phyloP scores from a whole-genome alignment of 2,113 vertebrate species.

The Stegastes partitus region DNA sequence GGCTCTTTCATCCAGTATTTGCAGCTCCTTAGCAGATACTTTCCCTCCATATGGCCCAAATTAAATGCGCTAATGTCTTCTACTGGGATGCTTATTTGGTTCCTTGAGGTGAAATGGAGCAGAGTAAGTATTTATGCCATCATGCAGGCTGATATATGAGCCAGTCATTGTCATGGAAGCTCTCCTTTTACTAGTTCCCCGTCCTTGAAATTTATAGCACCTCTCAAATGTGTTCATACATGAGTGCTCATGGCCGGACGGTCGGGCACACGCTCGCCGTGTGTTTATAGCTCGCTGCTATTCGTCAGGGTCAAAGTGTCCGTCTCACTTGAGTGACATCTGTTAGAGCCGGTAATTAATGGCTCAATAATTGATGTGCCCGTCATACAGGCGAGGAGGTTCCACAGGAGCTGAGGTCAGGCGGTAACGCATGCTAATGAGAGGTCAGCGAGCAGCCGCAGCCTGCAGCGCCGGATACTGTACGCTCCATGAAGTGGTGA shows the following conservation, averaged over 20 bases:
- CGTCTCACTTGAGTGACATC: constrained; percentile 73
- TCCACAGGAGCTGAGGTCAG: constrained; percentile 28
- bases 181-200: constrained; percentile 55
- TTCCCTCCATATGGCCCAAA: constrained; percentile 43
- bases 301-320: constrained; percentile 68
- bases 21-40: constrained; percentile 30
- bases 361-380: constrained; percentile 69
- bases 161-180: constrained; percentile 47
- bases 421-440: constrained; percentile 32
- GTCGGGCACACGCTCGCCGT: constrained; percentile 14
- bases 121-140: constrained; percentile 44
- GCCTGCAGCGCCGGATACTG: not conserved
- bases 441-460: constrained; percentile 36
- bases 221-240: constrained; percentile 60
- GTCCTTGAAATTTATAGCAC: constrained; percentile 74
- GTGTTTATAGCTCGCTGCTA: constrained; percentile 58
- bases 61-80: constrained; percentile 56
- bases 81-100: constrained; percentile 37
- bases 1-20: constrained; percentile 37
- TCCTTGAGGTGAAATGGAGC: constrained; percentile 63
- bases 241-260: constrained; percentile 37
- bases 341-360: constrained; percentile 71
- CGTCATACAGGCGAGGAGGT: constrained; percentile 33
- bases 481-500: not conserved
- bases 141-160: constrained; percentile 52